Percentiles rank a stretch among this genome's conserved stretches.
Conservation (phyloP, 2,113 vertebrate genomes). For the Eulacestoma nigropectus region DNA sequence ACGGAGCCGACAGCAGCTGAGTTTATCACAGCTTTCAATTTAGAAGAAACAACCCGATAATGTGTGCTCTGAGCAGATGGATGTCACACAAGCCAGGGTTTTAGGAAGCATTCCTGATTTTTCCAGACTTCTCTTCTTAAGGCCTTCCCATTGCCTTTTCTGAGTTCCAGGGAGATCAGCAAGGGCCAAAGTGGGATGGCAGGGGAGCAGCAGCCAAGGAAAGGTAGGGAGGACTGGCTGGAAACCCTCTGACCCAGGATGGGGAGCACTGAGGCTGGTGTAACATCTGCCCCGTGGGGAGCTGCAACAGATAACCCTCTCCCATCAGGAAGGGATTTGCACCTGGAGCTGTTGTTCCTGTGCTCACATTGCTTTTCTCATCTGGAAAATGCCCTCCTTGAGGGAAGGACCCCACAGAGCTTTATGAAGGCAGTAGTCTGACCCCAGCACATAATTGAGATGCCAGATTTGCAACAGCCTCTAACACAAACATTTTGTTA, state of each 20-base stretch:
- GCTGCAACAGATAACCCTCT: background rate
- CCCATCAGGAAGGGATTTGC: background rate
- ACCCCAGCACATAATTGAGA: background rate
- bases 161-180: background rate
- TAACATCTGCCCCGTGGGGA: background rate
- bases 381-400: background rate
- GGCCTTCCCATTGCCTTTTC: background rate
- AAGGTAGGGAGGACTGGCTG: background rate
- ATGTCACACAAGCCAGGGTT: background rate
- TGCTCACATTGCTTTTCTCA: background rate
- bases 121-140: background rate
- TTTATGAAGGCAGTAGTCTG: background rate
- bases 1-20: background rate
- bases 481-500: background rate
- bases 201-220: background rate
- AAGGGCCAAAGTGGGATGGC: background rate
- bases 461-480: background rate
- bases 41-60: background rate
- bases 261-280: background rate
- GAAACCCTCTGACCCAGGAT: rapidly evolving
- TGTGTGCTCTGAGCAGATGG: background rate
- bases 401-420: background rate
- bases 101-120: background rate
- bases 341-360: background rate
- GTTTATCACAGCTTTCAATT: slow-evolving; percentile 23